Percentiles rank a stretch among this genome's conserved stretches.
phyloP scores from a whole-genome alignment of 2,797 vertebrate genomes.

The Eremophila alpestris region DNA sequence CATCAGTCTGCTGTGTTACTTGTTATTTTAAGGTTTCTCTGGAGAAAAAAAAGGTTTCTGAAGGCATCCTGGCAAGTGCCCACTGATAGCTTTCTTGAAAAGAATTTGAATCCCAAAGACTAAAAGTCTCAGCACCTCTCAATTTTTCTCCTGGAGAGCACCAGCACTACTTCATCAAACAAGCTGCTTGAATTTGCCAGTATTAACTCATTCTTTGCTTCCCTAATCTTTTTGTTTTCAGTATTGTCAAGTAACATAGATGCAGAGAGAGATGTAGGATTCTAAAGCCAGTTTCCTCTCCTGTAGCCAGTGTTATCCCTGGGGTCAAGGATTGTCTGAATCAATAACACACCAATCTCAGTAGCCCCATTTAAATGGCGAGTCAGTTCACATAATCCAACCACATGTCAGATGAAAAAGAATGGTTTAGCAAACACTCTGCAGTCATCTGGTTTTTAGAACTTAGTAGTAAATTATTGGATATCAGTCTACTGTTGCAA shows the following conservation, averaged over 20 bases:
- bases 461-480: constrained; percentile 60
- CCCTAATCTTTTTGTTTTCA: constrained; percentile 58
- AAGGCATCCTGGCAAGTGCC: background rate
- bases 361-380: constrained; percentile 61
- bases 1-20: background rate
- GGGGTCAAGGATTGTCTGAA: constrained; percentile 68
- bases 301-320: constrained; percentile 31
- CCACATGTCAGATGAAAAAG: constrained; percentile 55
- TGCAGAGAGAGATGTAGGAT: constrained; percentile 25
- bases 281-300: constrained; percentile 49
- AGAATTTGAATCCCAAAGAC: background rate
- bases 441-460: constrained; percentile 49
- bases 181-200: background rate
- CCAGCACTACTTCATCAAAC: background rate
- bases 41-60: background rate
- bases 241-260: constrained; percentile 50
- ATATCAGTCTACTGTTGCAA: constrained; percentile 32
- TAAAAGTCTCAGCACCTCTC: background rate
- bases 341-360: constrained; percentile 58
- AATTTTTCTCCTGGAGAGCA: background rate
- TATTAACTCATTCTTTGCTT: constrained; percentile 41
- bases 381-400: constrained; percentile 65
- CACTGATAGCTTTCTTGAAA: background rate
- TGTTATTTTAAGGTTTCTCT: background rate
- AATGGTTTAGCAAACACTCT: constrained; percentile 59